Conservation (phyloP, 2,113 vertebrate species). For the Girardinichthys multiradiatus region DNA sequence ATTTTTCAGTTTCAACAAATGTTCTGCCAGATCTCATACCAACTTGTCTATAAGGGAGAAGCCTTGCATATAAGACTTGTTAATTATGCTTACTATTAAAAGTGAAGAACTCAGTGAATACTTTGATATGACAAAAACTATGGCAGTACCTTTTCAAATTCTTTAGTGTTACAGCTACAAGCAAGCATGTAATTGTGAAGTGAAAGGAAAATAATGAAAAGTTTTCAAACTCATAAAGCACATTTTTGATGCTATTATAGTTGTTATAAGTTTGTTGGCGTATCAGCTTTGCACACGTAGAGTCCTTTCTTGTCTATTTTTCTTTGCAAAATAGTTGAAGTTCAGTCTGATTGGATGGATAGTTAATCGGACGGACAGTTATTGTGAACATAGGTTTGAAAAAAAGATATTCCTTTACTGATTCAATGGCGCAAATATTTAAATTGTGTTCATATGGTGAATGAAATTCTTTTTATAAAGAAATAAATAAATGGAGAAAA, state of each 20-base stretch:
- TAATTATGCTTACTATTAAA: background rate
- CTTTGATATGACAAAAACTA: background rate
- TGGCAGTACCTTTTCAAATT: too few relatives aligned
- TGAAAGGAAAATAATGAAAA: background rate
- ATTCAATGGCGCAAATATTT: too few relatives aligned
- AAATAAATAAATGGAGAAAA: too few relatives aligned
- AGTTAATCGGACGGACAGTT: too few relatives aligned
- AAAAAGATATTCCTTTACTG: too few relatives aligned
- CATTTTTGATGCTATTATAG: background rate
- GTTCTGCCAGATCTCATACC: background rate
- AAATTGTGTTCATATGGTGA: too few relatives aligned
- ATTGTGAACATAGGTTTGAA: too few relatives aligned
- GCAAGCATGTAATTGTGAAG: background rate
- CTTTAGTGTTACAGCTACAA: background rate
- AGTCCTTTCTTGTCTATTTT: too few relatives aligned
- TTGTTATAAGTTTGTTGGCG: background rate
- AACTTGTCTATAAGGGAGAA: background rate
- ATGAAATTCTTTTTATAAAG: too few relatives aligned
- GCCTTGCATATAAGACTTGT: background rate
- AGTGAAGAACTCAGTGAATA: background rate
- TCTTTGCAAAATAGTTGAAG: too few relatives aligned
- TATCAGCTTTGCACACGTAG: background rate
- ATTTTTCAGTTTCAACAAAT: constrained; percentile 4
- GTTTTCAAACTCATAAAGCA: background rate
- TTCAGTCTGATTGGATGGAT: too few relatives aligned